A percentile compares a stretch with the other conserved stretches of the same genome.
phyloP scores from a whole-genome alignment of 2,113 vertebrate species.

The Symphodus melops region DNA sequence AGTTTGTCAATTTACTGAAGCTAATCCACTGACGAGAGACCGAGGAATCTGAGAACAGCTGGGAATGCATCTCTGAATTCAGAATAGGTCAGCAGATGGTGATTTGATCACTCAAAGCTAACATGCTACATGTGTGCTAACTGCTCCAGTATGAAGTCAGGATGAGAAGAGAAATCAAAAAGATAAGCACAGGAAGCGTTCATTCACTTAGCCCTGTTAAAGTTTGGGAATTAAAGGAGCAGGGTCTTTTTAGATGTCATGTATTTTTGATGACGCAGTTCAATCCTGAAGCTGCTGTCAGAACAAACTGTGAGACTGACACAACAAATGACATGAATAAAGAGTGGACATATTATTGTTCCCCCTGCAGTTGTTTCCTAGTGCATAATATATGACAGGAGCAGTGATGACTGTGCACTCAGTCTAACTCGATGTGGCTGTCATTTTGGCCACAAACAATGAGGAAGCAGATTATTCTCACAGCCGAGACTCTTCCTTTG shows the following conservation, averaged over 20 bases:
- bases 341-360: conserved; percentile 1
- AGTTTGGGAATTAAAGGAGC: neutral
- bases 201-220: neutral
- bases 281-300: conserved; percentile 1
- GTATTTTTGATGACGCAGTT: neutral
- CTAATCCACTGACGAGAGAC: conserved; percentile 33
- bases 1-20: conserved; percentile 53
- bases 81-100: conserved; percentile 49
- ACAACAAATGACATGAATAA: neutral
- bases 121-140: conserved; percentile 52
- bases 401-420: neutral
- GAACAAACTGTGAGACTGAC: neutral
- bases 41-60: conserved; percentile 65
- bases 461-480: neutral
- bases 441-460: neutral
- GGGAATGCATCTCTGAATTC: conserved; percentile 57
- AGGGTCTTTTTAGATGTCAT: neutral
- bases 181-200: conserved; percentile 8
- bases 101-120: conserved; percentile 45
- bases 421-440: neutral
- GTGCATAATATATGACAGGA: conserved; percentile 5
- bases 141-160: conserved; percentile 19
- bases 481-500: neutral
- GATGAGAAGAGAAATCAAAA: conserved; percentile 24
- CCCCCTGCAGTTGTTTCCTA: neutral